Percentiles rank a stretch among this genome's conserved stretches.
Evolutionary conservation across 2,888 invertebrate species (phyloP).

Genomic region (Ornithoptera alexandrae): DNA sequence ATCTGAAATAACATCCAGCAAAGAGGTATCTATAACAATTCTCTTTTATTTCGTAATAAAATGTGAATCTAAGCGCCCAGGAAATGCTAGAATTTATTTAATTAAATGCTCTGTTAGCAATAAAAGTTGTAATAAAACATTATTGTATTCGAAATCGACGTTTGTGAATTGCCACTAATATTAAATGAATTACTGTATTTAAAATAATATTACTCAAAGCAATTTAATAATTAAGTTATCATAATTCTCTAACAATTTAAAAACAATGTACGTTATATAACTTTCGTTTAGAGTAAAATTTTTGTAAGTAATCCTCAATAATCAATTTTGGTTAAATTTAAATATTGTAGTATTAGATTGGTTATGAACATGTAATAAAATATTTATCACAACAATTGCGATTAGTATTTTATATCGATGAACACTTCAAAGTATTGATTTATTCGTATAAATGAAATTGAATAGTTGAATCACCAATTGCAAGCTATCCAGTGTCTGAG

Average conservation of each 20-base stretch:
- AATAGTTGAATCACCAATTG: slow-evolving; percentile 13
- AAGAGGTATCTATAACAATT: slow-evolving; percentile 6
- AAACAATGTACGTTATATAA: no score
- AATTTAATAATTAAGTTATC: not conserved
- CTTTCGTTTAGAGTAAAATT: no score
- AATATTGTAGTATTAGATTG: no score
- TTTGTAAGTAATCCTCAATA: no score
- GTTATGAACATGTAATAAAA: no score
- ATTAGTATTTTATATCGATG: not conserved
- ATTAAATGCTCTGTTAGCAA: slow-evolving; percentile 21
- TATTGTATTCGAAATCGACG: not conserved
- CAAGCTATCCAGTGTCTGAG: slow-evolving; percentile 14
- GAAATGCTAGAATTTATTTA: slow-evolving; percentile 8
- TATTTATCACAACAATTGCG: not conserved
- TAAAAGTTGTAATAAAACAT: slow-evolving; percentile 1
- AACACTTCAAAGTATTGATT: not conserved
- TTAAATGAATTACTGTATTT: not conserved
- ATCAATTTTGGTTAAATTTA: no score
- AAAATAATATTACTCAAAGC: not conserved
- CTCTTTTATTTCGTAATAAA: slow-evolving; percentile 21
- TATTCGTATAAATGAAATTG: slow-evolving; percentile 9
- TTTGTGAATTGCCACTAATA: not conserved
- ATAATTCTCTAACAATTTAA: no score
- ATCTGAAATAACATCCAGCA: slow-evolving; percentile 1
- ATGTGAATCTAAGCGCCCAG: slow-evolving; percentile 8